Base-by-base conservation (phyloP, 2,797 vertebrate species). In the Myotis vivesi region DNA sequence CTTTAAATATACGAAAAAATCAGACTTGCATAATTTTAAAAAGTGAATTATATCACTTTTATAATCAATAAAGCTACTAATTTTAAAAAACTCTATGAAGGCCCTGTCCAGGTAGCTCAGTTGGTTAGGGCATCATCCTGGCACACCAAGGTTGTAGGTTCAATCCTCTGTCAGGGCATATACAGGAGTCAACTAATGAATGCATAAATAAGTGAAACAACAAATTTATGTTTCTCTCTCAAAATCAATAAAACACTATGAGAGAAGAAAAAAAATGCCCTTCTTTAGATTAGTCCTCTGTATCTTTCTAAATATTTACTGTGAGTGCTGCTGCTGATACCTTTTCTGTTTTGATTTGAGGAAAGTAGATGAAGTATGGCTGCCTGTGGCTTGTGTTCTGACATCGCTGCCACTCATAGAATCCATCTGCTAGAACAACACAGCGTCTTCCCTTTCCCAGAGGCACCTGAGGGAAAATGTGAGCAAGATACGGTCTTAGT, bases 351-450 rank as follows among this genome's bases (percentile, higher is more conserved):
- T 97, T 95, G 57, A 20, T 84, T 96, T 99, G 99, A 33, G 99
- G 99, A 82, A 99, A 99, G 94, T 99, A 99, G 97, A 99, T 99
- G 98, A 99, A 99, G 96, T 99, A 99, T 0, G 99, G 99, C 95
- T 99, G 99, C 94, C 98, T 99, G 38, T 97, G 97, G 62, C 3
- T 92, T 5, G 93, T 46, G 41, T 98, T 98, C 19, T 97, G 98
- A 76, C 95, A 90, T 86, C 97, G 98, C 97, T 97, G 99, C 99
- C 99, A 99, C 97, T 99, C 99, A 0, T 99, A 99, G 98, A 99
- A 99, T 68, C 99, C 99, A 87, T 99, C 99, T 1, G 99, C 99
- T 89, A 99, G 97, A 91, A 99, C 98, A 75, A 99, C 99, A 1
- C 99, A 99, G 79, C 99, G 99, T 94, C 99, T 99, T 68, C 99